Conservation (phyloP, 2,797 vertebrate genomes). For the Tinamus major region DNA sequence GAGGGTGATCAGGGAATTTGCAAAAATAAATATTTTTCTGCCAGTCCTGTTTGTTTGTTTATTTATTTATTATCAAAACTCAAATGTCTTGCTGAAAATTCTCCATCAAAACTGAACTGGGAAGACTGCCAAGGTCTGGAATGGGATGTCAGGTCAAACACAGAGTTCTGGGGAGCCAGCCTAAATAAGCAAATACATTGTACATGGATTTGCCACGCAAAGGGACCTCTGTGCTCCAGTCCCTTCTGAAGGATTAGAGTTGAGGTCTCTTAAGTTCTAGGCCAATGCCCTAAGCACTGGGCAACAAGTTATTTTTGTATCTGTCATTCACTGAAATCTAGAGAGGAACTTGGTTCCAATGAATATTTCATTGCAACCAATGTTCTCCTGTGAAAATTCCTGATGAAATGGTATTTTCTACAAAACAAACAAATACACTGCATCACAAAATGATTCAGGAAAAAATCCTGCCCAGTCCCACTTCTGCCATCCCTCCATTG, state of each 20-base stretch:
- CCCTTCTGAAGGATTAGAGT: neutral
- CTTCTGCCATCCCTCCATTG: neutral
- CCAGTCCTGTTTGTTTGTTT: neutral
- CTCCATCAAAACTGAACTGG: constrained; percentile 24
- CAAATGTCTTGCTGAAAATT: constrained; percentile 20
- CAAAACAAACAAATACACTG: neutral
- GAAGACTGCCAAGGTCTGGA: constrained; percentile 15
- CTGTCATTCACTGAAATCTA: neutral
- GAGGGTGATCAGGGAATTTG: neutral
- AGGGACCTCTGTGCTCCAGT: neutral
- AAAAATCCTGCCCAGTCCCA: neutral
- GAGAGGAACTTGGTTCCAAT: neutral
- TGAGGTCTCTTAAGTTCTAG: neutral
- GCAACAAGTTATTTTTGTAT: neutral
- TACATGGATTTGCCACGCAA: neutral
- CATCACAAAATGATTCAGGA: neutral
- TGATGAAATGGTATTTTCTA: neutral
- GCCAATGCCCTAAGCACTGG: neutral
- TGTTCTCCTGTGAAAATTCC: neutral
- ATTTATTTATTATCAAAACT: neutral
- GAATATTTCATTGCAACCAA: neutral
- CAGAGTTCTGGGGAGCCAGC: neutral
- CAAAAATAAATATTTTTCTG: neutral
- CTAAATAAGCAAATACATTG: neutral
- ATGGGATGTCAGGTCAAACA: constrained; percentile 15